Evolutionary conservation across 2,797 vertebrate species (phyloP).

Genomic region (Gobio occitaniae): DNA sequence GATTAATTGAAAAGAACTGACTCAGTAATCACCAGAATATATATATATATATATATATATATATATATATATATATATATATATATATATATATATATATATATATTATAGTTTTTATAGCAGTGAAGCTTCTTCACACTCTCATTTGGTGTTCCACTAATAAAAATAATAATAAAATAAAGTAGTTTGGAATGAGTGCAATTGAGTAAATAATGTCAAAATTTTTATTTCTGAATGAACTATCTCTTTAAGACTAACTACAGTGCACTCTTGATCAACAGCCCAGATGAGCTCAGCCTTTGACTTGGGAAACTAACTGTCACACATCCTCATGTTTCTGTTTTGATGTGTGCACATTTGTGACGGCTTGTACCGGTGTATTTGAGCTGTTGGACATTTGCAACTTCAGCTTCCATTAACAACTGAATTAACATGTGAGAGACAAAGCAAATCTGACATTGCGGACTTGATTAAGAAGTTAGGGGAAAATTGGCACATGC

Average conservation of each 20-base stretch:
- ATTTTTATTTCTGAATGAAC: not conserved
- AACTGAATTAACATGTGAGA: constrained; percentile 50
- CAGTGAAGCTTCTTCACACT: too few species aligned
- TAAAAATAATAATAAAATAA: too few species aligned
- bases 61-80: too few species aligned
- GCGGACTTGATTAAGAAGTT: constrained; percentile 58
- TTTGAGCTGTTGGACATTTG: constrained; percentile 47
- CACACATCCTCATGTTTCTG: constrained; percentile 18
- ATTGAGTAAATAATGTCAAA: not conserved
- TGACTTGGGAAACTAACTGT: constrained; percentile 31
- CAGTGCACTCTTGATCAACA: constrained; percentile 4
- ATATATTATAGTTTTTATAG: too few species aligned
- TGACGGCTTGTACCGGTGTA: constrained; percentile 40
- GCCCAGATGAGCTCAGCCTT: not conserved
- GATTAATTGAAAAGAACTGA: too few species aligned
- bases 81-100: too few species aligned
- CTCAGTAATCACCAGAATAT: too few species aligned
- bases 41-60: not conserved
- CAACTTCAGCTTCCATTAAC: constrained; percentile 54
- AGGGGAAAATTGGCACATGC: constrained; percentile 43
- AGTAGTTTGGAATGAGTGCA: not conserved
- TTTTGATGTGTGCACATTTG: constrained; percentile 38
- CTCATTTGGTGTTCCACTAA: not conserved
- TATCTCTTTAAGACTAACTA: not conserved
- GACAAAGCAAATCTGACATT: constrained; percentile 48